These are phyloP conservation scores for Drosophila leonis DNA, from an alignment of 2,888 invertebrate genomes.

Conservation along the genomic window DNA sequence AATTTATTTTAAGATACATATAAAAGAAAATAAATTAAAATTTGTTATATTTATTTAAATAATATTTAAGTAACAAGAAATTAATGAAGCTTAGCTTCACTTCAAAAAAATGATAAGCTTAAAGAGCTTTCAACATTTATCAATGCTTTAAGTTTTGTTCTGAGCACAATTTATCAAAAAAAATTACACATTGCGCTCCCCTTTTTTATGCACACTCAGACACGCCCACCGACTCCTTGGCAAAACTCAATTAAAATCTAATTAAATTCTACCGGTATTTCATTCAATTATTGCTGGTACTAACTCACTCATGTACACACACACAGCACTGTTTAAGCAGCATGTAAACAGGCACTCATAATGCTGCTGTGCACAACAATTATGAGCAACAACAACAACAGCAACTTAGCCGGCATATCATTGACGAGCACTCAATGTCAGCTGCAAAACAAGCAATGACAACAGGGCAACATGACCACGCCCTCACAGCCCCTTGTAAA, in stretches of 20 bases:
- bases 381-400: conserved; percentile 51
- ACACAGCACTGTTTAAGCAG: conserved; percentile 56
- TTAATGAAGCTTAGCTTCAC: background rate
- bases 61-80: too few relatives aligned
- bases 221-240: conserved; percentile 24
- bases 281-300: conserved; percentile 63
- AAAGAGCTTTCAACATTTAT: background rate
- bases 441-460: conserved; percentile 77
- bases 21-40: too few relatives aligned
- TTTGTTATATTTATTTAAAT: too few relatives aligned
- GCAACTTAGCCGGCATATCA: conserved; percentile 69
- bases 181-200: background rate
- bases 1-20: too few relatives aligned
- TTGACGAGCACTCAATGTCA: conserved; percentile 80
- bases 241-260: conserved; percentile 77
- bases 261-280: conserved; percentile 77
- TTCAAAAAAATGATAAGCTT: background rate
- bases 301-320: conserved; percentile 1
- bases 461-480: conserved; percentile 65
- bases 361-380: conserved; percentile 62
- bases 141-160: background rate
- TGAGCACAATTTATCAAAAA: background rate
- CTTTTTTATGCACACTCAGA: background rate
- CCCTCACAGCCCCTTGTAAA: conserved; percentile 27
- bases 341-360: conserved; percentile 78